A percentile compares a stretch with the other conserved stretches of the same genome.
Conservation (phyloP, 2,888 invertebrate genomes). For the Apantesis nais region DNA sequence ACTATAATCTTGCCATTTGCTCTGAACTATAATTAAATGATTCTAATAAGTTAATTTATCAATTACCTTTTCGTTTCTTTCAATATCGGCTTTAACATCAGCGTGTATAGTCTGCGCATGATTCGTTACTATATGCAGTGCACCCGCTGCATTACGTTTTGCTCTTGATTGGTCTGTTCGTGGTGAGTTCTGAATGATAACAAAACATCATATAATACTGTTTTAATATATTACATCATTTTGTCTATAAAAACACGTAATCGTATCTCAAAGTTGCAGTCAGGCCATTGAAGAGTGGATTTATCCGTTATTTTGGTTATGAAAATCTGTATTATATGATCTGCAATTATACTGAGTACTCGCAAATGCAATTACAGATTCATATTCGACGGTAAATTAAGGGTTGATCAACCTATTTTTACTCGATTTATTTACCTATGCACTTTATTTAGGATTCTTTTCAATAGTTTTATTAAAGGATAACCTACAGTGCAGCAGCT, state of each 20-base stretch:
- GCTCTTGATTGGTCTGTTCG: conserved; percentile 28
- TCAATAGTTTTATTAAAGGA: no score
- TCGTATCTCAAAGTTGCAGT: no score
- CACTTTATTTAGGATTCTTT: background rate
- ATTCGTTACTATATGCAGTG: conserved; percentile 71
- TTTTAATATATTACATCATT: background rate
- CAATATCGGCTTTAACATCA: conserved; percentile 67
- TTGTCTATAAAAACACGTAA: no score
- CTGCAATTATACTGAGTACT: background rate
- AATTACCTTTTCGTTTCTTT: conserved; percentile 52
- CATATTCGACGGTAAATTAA: no score
- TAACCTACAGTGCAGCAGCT: no score
- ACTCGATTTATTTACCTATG: background rate
- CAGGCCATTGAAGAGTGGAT: background rate
- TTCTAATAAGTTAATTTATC: no score
- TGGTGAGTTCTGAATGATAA: background rate
- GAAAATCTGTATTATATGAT: background rate
- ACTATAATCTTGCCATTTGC: no score
- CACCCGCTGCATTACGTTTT: conserved; percentile 66
- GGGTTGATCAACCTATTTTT: background rate
- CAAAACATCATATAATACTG: background rate
- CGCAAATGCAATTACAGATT: no score
- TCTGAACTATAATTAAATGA: no score
- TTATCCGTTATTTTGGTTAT: background rate
- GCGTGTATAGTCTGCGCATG: conserved; percentile 74